These are phyloP conservation scores for Tenthredo notha DNA, from an alignment of 2,888 invertebrate genomes.

Conservation along the genomic window DNA sequence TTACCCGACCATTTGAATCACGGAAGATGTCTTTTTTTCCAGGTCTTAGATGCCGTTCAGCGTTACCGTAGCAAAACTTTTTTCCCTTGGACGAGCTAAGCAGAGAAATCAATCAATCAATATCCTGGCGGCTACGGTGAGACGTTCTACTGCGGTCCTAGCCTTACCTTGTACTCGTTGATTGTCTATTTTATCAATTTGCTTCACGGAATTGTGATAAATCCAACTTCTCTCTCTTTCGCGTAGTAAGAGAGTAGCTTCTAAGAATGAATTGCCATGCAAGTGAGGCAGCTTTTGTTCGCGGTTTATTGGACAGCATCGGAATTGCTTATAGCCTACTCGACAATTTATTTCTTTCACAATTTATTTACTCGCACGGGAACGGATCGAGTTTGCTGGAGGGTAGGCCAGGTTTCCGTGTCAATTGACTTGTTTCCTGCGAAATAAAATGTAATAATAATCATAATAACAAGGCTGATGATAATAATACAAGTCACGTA, in stretches of 20 bases:
- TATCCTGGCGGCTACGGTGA: constrained; percentile 29
- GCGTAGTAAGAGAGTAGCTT: constrained; percentile 4
- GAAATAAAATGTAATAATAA: constrained; percentile 37
- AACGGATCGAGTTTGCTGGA: not conserved
- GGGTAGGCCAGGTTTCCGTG: constrained; percentile 21
- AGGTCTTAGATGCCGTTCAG: not conserved
- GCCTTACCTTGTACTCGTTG: constrained; percentile 33
- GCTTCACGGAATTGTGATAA: constrained; percentile 51
- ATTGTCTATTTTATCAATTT: constrained; percentile 48
- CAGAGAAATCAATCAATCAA: constrained; percentile 49
- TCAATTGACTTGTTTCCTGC: constrained; percentile 35
- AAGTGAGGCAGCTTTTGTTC: constrained; percentile 33
- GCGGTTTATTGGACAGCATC: constrained; percentile 41
- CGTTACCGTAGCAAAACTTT: constrained; percentile 18
- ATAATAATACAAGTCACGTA: constrained; percentile 48
- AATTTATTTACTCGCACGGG: constrained; percentile 36
- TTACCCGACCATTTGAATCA: constrained; percentile 31
- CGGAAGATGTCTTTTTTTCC: constrained; percentile 45
- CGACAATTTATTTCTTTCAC: constrained; percentile 46
- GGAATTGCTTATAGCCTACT: constrained; percentile 29
- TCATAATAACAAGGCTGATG: not conserved
- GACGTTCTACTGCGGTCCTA: constrained; percentile 19
- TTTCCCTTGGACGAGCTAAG: not conserved
- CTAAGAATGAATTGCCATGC: constrained; percentile 42
- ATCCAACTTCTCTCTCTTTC: constrained; percentile 14